Base-by-base conservation (phyloP, 2,888 invertebrate species). In the Apodemia hepburni region DNA sequence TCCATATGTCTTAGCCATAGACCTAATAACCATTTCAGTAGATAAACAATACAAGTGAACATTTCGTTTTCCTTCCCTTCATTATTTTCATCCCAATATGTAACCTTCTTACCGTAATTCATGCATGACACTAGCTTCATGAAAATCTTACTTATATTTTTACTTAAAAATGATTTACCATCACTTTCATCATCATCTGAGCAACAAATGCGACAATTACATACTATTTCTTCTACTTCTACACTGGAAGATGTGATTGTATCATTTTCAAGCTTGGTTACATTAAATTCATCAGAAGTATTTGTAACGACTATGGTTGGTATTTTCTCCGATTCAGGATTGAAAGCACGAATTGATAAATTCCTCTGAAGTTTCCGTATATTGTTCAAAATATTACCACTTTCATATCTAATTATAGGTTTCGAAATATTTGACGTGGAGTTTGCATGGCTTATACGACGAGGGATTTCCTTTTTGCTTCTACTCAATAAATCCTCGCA, bases 1-100 rank as follows among this genome's bases (percentile, higher is more conserved):
- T 88, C 88, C 67, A 83, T 78, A 80, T 90, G 90, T 71, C 92
- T 80, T 69, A 92, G 79, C 91, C 91, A 92, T 66, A 92, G 77
- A 64, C 90, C 91, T 67, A 92, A 72, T 75, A 92, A 74, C 72
- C 91, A 76, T 73, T 89, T 89, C 66, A 92, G 68, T 63, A 87
- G 77, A 69, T 87, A 80, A 74, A 87, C 78, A 65, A 90, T 66
- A 75, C 87, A 86, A 64, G 71, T 80, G 68, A 80, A 85, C 87
- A 88, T 88, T 76, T 88, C 89, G 57, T 74, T 77, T 18, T 85
- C 84, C 51, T 77, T 80, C 62, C 78, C 66, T 73, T 84, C 85
- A 71, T 83, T 87, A 74, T 84, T 85, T 64, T 85, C 85, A 67
- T 88, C 87, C 80, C 80, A 82, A 73, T 74, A 83, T 17, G 75